Evolutionary conservation across 2,888 invertebrate genomes (phyloP).

Genomic region (Xestobium rufovillosum): DNA sequence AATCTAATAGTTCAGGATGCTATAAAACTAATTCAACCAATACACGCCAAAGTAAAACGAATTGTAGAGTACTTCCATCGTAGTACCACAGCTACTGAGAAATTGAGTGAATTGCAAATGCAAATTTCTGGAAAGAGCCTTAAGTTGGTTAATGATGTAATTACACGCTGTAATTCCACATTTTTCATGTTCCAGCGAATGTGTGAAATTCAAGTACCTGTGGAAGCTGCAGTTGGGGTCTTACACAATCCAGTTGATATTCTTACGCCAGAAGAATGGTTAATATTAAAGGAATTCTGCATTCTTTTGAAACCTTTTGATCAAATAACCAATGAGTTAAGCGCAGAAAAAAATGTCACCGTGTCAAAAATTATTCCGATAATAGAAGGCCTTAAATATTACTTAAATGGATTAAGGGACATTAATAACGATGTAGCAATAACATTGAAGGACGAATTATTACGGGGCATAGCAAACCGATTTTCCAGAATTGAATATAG

Average conservation of each 20-base stretch:
- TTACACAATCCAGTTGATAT: slow-evolving; percentile 1
- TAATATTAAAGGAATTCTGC: neutral
- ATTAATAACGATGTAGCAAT: no score
- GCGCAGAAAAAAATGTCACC: slow-evolving; percentile 6
- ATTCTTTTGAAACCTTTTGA: slow-evolving; percentile 4
- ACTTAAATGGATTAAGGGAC: neutral
- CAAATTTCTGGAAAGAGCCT: slow-evolving; percentile 3
- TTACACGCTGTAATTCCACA: slow-evolving; percentile 5
- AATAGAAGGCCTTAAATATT: slow-evolving; percentile 5
- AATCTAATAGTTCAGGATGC: slow-evolving; percentile 25
- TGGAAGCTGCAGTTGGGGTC: slow-evolving; percentile 5
- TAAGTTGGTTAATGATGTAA: slow-evolving; percentile 5
- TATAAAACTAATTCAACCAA: slow-evolving; percentile 15
- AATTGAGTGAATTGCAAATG: slow-evolving; percentile 8
- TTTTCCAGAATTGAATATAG: neutral
- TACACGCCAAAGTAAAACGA: slow-evolving; percentile 24
- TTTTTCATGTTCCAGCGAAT: slow-evolving; percentile 2
- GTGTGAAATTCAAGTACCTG: neutral
- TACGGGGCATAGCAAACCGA: no score
- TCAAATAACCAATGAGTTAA: slow-evolving; percentile 1
- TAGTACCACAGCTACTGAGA: slow-evolving; percentile 23
- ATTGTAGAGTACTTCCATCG: slow-evolving; percentile 27
- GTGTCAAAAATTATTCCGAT: slow-evolving; percentile 3
- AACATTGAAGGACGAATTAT: no score
- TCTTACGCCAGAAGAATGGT: slow-evolving; percentile 2